A percentile compares a stretch with the other conserved stretches of the same genome.
phyloP scores from a whole-genome alignment of 2,888 invertebrate species.

The Dasysyrphus albostriatus region DNA sequence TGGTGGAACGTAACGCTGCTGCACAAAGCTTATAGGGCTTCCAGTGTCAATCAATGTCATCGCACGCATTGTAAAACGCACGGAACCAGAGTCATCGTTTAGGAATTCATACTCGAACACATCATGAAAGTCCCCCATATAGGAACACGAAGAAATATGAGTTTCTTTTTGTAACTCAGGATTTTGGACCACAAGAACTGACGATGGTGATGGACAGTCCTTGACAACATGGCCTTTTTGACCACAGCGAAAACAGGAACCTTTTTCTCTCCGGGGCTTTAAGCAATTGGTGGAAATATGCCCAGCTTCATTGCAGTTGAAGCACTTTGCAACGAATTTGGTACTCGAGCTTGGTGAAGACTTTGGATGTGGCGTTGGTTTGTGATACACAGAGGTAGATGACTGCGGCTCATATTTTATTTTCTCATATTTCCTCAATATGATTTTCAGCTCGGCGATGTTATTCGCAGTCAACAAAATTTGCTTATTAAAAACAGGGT shows the following conservation, averaged over 20 bases:
- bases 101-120: conserved; percentile 7
- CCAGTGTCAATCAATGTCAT: not conserved
- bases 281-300: not conserved
- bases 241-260: not conserved
- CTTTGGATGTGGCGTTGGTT: not conserved
- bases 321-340: conserved; percentile 4
- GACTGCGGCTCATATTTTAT: not conserved
- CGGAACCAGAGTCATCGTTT: not conserved
- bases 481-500: no score
- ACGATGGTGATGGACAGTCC: conserved; percentile 5
- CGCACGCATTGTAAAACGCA: not conserved
- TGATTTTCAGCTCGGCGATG: no score
- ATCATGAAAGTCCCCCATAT: not conserved
- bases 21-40: not conserved
- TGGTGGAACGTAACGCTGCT: not conserved
- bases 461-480: no score
- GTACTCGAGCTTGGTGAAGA: not conserved
- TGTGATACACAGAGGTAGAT: not conserved
- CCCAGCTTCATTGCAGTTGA: not conserved
- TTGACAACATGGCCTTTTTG: not conserved
- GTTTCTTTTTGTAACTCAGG: not conserved
- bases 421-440: no score
- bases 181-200: not conserved
- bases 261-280: not conserved
- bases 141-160: not conserved